Conservation (phyloP, 2,113 vertebrate species). For the Bombycilla garrulus region DNA sequence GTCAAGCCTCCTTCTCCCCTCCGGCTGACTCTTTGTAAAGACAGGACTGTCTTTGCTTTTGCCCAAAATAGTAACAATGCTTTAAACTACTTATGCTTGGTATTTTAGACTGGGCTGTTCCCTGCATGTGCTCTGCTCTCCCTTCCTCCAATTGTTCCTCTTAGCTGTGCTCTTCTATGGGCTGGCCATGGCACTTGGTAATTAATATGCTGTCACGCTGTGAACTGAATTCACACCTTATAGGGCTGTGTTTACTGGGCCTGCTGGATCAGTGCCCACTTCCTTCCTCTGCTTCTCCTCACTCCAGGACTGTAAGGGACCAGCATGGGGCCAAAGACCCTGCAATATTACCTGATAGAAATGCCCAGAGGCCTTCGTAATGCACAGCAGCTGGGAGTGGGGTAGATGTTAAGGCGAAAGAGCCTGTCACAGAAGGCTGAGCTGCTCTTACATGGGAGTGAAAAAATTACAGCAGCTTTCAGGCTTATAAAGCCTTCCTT, state of each 20-base stretch:
- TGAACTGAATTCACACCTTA: slow-evolving; percentile 19
- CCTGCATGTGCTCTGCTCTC: neutral
- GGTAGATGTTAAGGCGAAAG: neutral
- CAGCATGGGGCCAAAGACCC: neutral
- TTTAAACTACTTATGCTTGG: neutral
- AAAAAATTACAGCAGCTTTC: neutral
- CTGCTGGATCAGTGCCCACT: neutral
- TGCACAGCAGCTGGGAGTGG: neutral
- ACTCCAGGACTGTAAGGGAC: neutral
- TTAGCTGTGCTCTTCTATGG: neutral
- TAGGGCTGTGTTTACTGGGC: slow-evolving; percentile 27
- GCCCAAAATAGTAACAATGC: slow-evolving; percentile 33
- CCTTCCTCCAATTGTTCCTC: slow-evolving; percentile 41
- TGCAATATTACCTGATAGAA: neutral
- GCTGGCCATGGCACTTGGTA: neutral
- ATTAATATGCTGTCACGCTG: neutral
- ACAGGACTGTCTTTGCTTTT: neutral
- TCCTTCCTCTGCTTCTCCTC: neutral
- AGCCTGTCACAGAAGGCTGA: neutral
- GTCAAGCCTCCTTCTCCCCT: neutral
- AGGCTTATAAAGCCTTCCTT: neutral
- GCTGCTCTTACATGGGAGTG: neutral
- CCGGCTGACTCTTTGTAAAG: neutral
- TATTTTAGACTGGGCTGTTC: neutral
- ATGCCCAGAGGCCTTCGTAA: neutral